Conservation (phyloP, 2,113 vertebrate genomes). For the Chauna torquata region DNA sequence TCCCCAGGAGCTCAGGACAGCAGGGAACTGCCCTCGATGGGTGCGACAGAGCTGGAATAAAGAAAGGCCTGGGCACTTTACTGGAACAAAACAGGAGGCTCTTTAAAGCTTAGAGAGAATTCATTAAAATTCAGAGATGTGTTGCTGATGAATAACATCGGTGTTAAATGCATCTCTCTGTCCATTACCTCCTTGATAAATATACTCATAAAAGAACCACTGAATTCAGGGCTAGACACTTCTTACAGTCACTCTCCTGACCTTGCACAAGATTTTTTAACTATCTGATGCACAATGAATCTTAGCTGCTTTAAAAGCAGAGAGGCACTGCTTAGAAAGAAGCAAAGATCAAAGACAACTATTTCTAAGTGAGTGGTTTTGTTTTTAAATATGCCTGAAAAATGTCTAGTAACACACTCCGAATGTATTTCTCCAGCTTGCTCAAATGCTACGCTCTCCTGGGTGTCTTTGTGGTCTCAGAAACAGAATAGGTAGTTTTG, state of each 20-base stretch:
- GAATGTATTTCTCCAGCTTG: neutral
- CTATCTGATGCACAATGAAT: neutral
- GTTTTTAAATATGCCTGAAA: neutral
- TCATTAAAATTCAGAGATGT: constrained; percentile 10
- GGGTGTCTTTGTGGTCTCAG: neutral
- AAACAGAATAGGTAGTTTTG: constrained; percentile 8
- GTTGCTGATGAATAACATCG: neutral
- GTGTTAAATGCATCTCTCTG: neutral
- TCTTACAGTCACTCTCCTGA: neutral
- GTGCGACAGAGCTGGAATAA: neutral
- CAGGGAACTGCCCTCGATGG: neutral
- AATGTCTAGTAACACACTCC: neutral
- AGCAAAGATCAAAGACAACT: neutral
- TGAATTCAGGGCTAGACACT: neutral
- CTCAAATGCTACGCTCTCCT: neutral
- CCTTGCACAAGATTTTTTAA: neutral
- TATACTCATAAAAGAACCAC: neutral
- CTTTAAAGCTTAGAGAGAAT: neutral
- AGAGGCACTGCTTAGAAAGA: neutral
- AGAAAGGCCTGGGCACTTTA: neutral
- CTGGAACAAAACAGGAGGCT: neutral
- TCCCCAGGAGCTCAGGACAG: neutral
- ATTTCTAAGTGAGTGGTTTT: neutral
- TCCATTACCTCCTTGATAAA: neutral
- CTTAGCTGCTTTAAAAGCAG: neutral